Base-by-base conservation (phyloP, 2,113 vertebrate genomes). In the Procavia capensis region DNA sequence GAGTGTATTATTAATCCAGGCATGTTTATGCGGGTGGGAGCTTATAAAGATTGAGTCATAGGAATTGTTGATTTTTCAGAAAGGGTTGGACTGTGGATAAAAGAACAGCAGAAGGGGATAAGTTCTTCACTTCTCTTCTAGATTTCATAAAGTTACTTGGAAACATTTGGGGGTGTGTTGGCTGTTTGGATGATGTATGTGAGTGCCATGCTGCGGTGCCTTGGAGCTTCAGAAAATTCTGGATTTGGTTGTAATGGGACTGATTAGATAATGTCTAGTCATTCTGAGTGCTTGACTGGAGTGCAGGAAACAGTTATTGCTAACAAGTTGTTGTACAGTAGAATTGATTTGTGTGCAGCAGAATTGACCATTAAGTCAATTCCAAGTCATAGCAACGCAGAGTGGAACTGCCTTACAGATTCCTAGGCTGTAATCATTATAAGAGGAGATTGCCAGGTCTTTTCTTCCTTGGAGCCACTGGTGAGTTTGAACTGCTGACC, bases 21-120 rank as follows among this genome's bases (percentile, higher is more conserved):
- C 76, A 41, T 87, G 83, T 75, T 61, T 92, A 34, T 31, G 50
- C 84, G 93, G 85, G 36, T 78, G 50, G 74, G 64, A 85, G 10
- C 9, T 91, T 91, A 14, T 88, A 59, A 90, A 81, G 64, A 43
- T 4, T 92, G 91, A 94, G 14, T 92, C 39, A 92, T 20, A 80
- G 17, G 34, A 74, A 41, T 75, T 87, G 9, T 68, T n/a, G 47
- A 63, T n/a, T 57, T 90, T 92, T 94, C 63, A 90, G 45, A 86
- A 72, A 31, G 36, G 75, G 20, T 91, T 78, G 47, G 31, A 3
- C 11, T 92, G 11, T 70, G 29, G 19, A 16, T 82, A 79, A 76
- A 75, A 66, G 25, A 79, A 79, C 31, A 63, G 31, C n/a, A 41
- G 25, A 80, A 43, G 20, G 7, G 24, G 70, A 80, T 88, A 29